These are phyloP conservation scores for Lucifuga dentata DNA, from an alignment of 2,113 vertebrate genomes.

Conservation along the genomic window DNA sequence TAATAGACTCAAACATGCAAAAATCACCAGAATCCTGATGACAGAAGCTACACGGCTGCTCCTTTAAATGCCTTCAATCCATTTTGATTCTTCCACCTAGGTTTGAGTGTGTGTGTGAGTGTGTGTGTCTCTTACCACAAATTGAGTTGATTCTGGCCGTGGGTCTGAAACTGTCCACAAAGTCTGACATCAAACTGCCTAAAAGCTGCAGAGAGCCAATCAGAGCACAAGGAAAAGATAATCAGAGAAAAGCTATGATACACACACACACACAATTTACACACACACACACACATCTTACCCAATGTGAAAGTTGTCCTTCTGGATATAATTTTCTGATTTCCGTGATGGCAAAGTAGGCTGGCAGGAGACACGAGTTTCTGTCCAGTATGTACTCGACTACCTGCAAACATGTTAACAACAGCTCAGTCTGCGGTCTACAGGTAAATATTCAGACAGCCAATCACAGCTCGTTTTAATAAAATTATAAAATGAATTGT, in stretches of 20 bases:
- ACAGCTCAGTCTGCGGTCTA: too few species aligned
- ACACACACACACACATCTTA: slow-evolving; percentile 66
- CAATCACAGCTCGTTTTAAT: too few species aligned
- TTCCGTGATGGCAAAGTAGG: slow-evolving; percentile 97
- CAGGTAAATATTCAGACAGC: too few species aligned
- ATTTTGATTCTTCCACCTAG: too few species aligned
- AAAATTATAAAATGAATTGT: too few species aligned
- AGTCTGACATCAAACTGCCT: slow-evolving; percentile 95
- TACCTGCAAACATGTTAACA: slow-evolving; percentile 86
- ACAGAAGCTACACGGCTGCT: too few species aligned
- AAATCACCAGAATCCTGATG: too few species aligned
- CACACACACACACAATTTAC: background rate
- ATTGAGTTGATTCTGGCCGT: slow-evolving; percentile 99
- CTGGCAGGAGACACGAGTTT: slow-evolving; percentile 96
- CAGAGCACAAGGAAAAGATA: background rate
- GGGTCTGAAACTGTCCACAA: slow-evolving; percentile 98
- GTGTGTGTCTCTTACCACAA: slow-evolving; percentile 88
- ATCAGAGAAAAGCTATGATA: background rate
- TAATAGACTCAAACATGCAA: too few species aligned
- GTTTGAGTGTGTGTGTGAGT: background rate
- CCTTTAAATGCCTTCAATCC: too few species aligned
- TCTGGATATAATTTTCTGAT: slow-evolving; percentile 98
- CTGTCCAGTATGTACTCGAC: slow-evolving; percentile 98
- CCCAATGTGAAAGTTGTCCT: slow-evolving; percentile 97
- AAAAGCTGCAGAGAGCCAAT: slow-evolving; percentile 87